Conservation (phyloP, 2,797 vertebrate species). For the Centropyge bicolor region DNA sequence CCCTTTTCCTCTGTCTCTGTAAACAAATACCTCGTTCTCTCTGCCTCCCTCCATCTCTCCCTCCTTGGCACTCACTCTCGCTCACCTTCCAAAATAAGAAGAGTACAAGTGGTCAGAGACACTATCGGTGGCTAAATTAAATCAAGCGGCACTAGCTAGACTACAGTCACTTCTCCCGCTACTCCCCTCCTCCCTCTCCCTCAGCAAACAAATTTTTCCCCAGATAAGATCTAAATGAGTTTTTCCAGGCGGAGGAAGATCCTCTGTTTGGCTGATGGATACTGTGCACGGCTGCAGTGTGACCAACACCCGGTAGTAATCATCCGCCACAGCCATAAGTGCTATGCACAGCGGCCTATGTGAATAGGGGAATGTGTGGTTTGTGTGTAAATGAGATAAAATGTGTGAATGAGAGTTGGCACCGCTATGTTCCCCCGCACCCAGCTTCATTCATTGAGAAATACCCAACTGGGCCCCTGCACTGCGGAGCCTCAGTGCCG, state of each 20-base stretch:
- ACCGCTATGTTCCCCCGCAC: constrained; percentile 54
- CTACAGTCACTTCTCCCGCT: constrained; percentile 74
- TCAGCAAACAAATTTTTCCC: constrained; percentile 83
- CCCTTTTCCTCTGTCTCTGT: constrained; percentile 29
- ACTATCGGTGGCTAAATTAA: constrained; percentile 85
- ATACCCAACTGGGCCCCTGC: constrained; percentile 75
- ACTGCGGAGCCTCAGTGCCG: constrained; percentile 59
- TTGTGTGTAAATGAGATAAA: constrained; percentile 77
- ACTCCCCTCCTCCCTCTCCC: constrained; percentile 62
- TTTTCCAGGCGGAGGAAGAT: constrained; percentile 83
- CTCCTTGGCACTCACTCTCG: constrained; percentile 52
- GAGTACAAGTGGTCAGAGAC: constrained; percentile 81
- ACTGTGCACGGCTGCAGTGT: constrained; percentile 65
- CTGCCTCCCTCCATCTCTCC: constrained; percentile 44
- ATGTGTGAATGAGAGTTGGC: constrained; percentile 78
- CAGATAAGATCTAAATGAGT: constrained; percentile 90
- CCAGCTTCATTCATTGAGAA: constrained; percentile 75
- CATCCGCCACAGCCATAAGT: constrained; percentile 67
- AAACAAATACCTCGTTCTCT: constrained; percentile 67
- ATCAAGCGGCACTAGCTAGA: constrained; percentile 79
- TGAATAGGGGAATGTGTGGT: constrained; percentile 65
- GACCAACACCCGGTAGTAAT: constrained; percentile 76
- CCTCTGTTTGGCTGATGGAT: constrained; percentile 82
- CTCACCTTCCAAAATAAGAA: constrained; percentile 77
- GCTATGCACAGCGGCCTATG: constrained; percentile 53